Base-by-base conservation (phyloP, 2,113 vertebrate genomes). In the Scopus umbretta region DNA sequence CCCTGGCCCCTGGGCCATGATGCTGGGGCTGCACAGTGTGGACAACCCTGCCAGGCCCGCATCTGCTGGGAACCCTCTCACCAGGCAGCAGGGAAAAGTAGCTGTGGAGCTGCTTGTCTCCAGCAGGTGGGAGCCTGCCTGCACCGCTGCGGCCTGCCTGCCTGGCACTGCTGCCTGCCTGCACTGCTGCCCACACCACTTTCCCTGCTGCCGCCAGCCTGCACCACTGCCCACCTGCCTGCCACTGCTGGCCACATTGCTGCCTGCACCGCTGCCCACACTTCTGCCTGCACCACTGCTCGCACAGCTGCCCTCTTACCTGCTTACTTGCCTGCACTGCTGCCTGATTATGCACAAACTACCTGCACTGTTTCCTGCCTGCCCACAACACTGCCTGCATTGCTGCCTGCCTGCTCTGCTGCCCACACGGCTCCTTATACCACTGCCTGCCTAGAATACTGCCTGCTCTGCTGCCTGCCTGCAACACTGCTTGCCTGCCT, bases 81-180 rank as follows among this genome's bases (percentile, higher is more conserved):
- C 9, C 22, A 4, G 68, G 45, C 65, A 59, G 38, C 38, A 0
- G 0, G 47, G 47, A 25, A 21, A 78, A 81, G 65, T 3, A 10
- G 52, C 79, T 80, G 95, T 26, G 86, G 79, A 65, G 2, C 74
- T 79, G 62, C 74, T n/a, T 27, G 68, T 43, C 65, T 92, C 94
- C 96, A 87, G 95, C 87, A 96, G 94, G 38, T 94, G 92, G 96
- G 38, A 94, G 90, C 42, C 90, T 91, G 82, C 25, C 70, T 56
- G 79, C 83, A 5, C 47, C 38, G 29, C 79, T 82, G 43, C 53
- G 42, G 65, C 65, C 59, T 49, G 53, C 50, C 47, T 20, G 34
- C 45, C 45, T 45, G 47, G 45, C 32, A 9, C 34, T 50, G 67
- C 49, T 55, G 45, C 58, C 27, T 26, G 19, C 26, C 17, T 36